Percentiles rank a stretch among this genome's conserved stretches.
phyloP scores from a whole-genome alignment of 2,797 vertebrate genomes.

The Odontamblyopus lacepedii region DNA sequence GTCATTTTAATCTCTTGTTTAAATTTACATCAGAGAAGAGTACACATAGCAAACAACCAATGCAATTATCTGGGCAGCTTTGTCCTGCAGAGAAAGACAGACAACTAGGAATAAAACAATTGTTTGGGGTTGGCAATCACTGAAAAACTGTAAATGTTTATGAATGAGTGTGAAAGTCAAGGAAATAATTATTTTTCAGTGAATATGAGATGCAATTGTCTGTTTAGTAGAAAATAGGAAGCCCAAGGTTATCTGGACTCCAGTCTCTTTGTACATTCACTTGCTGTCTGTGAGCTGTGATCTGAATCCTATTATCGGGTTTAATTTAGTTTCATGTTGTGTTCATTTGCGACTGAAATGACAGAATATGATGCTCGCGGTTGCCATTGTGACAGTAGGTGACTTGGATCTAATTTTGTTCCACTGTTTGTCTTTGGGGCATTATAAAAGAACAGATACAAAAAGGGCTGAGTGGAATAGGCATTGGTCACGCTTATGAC shows the following conservation, averaged over 20 bases:
- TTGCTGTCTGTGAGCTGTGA: conserved; percentile 14
- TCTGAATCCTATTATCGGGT: conserved; percentile 25
- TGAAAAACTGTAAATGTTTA: conserved; percentile 1
- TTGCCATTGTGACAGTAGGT: neutral
- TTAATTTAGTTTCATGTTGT: conserved; percentile 26
- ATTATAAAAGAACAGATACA: conserved; percentile 3
- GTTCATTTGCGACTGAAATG: conserved; percentile 10
- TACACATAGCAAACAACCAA: conserved; percentile 10
- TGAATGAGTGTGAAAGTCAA: neutral
- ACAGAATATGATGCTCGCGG: neutral
- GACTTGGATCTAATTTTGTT: conserved; percentile 3
- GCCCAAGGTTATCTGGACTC: conserved; percentile 25
- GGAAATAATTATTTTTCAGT: neutral
- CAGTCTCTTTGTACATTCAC: conserved; percentile 29
- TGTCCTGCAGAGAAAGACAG: conserved; percentile 12
- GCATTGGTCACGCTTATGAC: conserved; percentile 15
- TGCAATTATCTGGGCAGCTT: conserved; percentile 29
- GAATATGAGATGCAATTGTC: conserved; percentile 22
- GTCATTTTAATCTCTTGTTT: conserved; percentile 24
- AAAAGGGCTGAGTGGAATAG: neutral
- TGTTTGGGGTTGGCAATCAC: neutral
- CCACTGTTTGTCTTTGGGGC: conserved; percentile 9
- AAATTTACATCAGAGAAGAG: conserved; percentile 24
- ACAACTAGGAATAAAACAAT: conserved; percentile 11
- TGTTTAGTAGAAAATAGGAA: conserved; percentile 17